These are phyloP conservation scores for Varanus komodoensis DNA, from an alignment of 2,113 vertebrate genomes.

Conservation along the genomic window DNA sequence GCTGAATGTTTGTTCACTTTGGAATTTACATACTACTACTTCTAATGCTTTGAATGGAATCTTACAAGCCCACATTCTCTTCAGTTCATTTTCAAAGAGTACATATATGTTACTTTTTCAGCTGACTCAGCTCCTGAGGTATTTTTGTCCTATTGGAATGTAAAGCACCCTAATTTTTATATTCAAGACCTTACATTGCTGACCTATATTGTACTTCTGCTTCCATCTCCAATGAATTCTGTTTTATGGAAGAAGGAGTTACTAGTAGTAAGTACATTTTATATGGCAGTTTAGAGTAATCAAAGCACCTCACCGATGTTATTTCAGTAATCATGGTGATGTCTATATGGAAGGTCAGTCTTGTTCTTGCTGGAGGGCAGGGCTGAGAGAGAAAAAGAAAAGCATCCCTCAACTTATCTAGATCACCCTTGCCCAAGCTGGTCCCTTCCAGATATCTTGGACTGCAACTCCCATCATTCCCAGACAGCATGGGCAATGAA, in stretches of 20 bases:
- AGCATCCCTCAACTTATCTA: not conserved
- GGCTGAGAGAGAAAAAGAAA: not conserved
- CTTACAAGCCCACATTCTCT: not conserved
- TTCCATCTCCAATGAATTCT: not conserved
- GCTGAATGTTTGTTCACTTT: conserved; percentile 5
- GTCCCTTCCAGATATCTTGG: no score
- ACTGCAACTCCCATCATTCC: no score
- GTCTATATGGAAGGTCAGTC: not conserved
- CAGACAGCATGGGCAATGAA: no score
- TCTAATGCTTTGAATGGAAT: not conserved
- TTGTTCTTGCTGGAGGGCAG: not conserved
- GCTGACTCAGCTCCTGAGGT: not conserved
- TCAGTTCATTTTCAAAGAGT: not conserved
- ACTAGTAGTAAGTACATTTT: not conserved
- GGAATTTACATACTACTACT: not conserved
- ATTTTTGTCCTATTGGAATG: not conserved
- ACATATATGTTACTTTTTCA: not conserved
- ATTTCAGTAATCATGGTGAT: not conserved
- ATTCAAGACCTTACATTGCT: not conserved
- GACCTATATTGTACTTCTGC: not conserved
- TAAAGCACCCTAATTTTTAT: not conserved
- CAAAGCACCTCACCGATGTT: not conserved
- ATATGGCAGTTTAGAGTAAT: not conserved
- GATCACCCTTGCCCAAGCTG: not conserved
- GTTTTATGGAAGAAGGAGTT: not conserved